phyloP scores from a whole-genome alignment of 2,888 invertebrate species.

The Caenorhabditis sp. region DNA sequence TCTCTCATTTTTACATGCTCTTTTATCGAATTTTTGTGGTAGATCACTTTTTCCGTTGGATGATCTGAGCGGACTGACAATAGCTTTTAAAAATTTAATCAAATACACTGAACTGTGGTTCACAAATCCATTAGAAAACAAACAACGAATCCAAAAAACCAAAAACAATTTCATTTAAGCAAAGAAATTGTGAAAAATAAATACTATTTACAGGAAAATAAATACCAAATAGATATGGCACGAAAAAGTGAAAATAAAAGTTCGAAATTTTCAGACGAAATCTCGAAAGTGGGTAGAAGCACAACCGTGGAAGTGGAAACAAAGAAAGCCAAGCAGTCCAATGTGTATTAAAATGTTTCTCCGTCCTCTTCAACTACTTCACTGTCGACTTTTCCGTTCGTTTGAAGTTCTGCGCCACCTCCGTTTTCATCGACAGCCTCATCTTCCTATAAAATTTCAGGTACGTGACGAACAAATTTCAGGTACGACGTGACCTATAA shows the following conservation, averaged over 20 bases:
- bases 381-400: not conserved
- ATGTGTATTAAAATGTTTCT: conserved; percentile 35
- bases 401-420: not conserved
- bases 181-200: not conserved
- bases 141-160: no score
- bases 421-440: conserved; percentile 83
- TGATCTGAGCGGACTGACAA: no score
- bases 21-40: no score
- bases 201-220: not conserved
- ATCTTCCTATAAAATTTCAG: conserved; percentile 8
- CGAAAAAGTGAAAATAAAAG: not conserved
- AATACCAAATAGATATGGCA: not conserved
- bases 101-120: no score
- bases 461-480: no score
- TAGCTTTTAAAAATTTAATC: no score
- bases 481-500: no score
- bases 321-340: no score
- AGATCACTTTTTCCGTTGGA: no score
- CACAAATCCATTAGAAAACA: no score
- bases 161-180: no score
- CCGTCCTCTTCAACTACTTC: conserved; percentile 20
- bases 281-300: not conserved
- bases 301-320: not conserved
- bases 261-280: not conserved
- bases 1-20: no score